A percentile compares a stretch with the other conserved stretches of the same genome.
Conservation (phyloP, 2,113 vertebrate species). For the Steatornis caripensis region DNA sequence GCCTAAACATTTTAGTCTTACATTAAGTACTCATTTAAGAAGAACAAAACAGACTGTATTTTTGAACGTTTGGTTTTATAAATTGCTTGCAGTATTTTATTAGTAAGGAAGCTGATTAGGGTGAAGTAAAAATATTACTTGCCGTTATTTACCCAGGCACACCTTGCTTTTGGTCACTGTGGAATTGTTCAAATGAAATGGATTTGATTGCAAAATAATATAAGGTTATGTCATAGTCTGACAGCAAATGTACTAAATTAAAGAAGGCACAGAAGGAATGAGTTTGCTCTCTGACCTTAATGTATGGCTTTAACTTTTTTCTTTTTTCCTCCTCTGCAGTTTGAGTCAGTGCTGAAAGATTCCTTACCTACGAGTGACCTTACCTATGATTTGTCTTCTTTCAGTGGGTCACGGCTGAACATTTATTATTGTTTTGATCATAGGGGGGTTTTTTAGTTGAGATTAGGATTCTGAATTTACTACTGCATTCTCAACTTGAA, state of each 20-base stretch:
- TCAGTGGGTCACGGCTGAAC: background rate
- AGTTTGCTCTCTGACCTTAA: background rate
- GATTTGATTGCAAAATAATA: background rate
- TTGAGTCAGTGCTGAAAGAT: background rate
- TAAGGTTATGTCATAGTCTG: background rate
- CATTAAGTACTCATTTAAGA: background rate
- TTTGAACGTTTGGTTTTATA: background rate
- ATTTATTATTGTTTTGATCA: background rate
- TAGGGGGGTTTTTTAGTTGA: background rate
- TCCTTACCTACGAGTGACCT: background rate
- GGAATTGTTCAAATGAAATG: background rate
- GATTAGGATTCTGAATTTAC: background rate
- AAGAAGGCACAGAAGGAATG: background rate
- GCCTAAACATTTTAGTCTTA: background rate
- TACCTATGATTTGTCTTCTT: background rate
- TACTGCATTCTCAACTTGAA: background rate
- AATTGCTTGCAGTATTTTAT: background rate
- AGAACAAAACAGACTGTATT: background rate
- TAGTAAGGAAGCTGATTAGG: background rate
- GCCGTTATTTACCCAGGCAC: background rate
- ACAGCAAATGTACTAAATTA: background rate
- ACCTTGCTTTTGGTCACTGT: background rate
- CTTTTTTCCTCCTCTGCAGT: fast-evolving
- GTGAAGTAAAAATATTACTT: background rate
- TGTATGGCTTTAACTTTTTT: background rate